Evolutionary conservation across 2,888 invertebrate genomes (phyloP).

Genomic region (Cistogaster globosa): DNA sequence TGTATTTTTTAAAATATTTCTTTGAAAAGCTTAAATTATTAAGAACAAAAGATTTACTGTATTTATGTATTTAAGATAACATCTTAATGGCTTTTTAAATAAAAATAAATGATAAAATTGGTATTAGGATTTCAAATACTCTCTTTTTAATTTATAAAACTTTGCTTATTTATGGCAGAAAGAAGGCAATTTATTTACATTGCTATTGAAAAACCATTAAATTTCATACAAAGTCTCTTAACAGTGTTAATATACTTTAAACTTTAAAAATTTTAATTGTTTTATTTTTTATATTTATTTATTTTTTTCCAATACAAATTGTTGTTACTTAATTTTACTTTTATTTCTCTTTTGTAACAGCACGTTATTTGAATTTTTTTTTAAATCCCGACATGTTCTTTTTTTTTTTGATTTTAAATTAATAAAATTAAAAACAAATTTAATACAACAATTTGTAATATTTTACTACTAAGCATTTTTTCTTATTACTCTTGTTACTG

Average conservation of each 20-base stretch:
- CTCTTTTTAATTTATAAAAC: neutral
- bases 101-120: constrained; percentile 15
- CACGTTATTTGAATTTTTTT: constrained; percentile 42
- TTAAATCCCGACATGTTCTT: constrained; percentile 44
- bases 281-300: no score
- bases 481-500: constrained; percentile 3
- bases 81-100: constrained; percentile 42
- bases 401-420: constrained; percentile 26
- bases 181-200: neutral
- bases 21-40: constrained; percentile 15
- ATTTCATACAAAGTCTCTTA: no score
- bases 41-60: constrained; percentile 1
- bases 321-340: neutral
- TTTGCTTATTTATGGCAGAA: neutral
- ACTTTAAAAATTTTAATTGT: no score
- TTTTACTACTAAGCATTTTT: neutral
- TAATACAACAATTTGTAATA: constrained; percentile 47
- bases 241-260: no score
- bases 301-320: neutral
- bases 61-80: neutral
- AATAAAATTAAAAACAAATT: constrained; percentile 61
- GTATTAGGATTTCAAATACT: neutral
- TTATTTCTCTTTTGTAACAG: no score
- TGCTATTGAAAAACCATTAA: no score
- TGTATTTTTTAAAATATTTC: neutral